These are phyloP conservation scores for Epicauta chinensis DNA, from an alignment of 1,140 invertebrate genomes.

Conservation along the genomic window DNA sequence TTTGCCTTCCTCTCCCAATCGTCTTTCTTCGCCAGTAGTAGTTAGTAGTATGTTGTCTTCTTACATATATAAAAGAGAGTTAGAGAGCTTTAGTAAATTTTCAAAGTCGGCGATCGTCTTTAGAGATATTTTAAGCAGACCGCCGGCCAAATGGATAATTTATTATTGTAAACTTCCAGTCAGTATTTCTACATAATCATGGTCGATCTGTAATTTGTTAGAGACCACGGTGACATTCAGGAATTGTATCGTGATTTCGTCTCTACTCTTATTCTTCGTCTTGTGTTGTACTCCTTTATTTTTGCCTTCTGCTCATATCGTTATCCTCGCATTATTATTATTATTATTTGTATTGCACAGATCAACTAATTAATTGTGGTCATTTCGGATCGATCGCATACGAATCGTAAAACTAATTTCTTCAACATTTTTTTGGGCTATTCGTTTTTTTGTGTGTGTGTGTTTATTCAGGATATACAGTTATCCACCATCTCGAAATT, in stretches of 20 bases:
- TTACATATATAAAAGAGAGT: no score
- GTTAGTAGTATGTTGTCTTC: no score
- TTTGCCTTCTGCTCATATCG: no score
- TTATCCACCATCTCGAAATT: conserved; percentile 9
- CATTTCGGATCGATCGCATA: no score
- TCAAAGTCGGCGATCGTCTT: conserved; percentile 23
- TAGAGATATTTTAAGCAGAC: conserved; percentile 22
- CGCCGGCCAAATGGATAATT: conserved; percentile 25
- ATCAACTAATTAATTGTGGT: no score
- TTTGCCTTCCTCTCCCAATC: neutral
- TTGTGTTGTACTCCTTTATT: neutral
- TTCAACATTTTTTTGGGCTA: neutral
- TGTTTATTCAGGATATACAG: no score
- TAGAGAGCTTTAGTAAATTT: conserved; percentile 18
- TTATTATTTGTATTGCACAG: no score
- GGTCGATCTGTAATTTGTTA: conserved; percentile 17
- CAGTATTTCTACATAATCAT: conserved; percentile 20
- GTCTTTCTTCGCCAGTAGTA: neutral
- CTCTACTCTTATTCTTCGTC: no score
- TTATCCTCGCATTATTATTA: no score
- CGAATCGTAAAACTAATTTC: neutral
- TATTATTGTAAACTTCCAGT: conserved; percentile 21
- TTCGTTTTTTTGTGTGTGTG: no score
- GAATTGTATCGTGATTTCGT: conserved; percentile 2
- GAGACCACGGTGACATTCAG: conserved; percentile 11